Evolutionary conservation across 2,797 vertebrate species (phyloP), one percentile per base, ranked within the genome.

Genomic region (Anisognathus igniventris): DNA sequence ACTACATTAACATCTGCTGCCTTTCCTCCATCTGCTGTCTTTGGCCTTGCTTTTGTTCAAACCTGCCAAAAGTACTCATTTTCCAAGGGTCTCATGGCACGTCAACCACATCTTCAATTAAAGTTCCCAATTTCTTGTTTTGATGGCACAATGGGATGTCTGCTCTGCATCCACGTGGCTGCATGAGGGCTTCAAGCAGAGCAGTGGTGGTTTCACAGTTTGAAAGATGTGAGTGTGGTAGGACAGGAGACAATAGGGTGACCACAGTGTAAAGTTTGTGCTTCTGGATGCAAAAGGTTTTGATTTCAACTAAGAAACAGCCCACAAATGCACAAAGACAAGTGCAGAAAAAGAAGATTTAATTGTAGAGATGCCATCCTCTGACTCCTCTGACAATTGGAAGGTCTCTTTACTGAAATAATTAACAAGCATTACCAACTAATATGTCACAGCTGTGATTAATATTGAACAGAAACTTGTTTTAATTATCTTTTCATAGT

Each of bases 1-100:
- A 95, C 83, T 57, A 5, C 83, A 54, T 96, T 96, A 96, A 92
- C 97, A 97, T 97, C 98, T 98, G 97, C 74, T 79, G 77, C 91
- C 72, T 81, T 78, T 89, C 91, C 73, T 79, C 96, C 97, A 96
- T 97, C 98, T 98, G 96, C 92, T 97, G 39, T 71, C 30, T 48
- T 95, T 97, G 97, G 97, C 97, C 48, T 6, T 39, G 19, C 84
- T 93, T 14, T 33, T 94, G 90, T 91, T 83, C 82, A 89, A 88
- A 81, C 79, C 82, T 96, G 96, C 97, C 97, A 96, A 80, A 76
- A 85, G 62, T 81, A 75, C 40, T 94, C 14, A 23, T 79, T 93
- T 95, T 92, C 93, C 70, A 74, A 35, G 80, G 86, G 90, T 89
- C 90, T 96, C 14, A 1, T 67, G 90, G 60, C 67, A 64, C 31